These are phyloP conservation scores for Adelges cooleyi DNA, from an alignment of 1,140 invertebrate genomes.

Conservation along the genomic window DNA sequence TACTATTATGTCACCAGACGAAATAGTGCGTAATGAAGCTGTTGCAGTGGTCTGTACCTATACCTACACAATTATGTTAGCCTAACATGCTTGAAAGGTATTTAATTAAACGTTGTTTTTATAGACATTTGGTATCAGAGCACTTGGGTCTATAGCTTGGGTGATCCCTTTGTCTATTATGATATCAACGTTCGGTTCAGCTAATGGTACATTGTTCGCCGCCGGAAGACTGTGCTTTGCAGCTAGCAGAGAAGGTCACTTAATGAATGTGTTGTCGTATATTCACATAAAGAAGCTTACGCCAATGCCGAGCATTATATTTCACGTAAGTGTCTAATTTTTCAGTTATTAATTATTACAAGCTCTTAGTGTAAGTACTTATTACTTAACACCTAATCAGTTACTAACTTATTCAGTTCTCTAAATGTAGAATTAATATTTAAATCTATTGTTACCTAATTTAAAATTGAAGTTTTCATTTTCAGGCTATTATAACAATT, in stretches of 20 bases:
- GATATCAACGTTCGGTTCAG: slow-evolving; percentile 91
- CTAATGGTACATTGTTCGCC: slow-evolving; percentile 89
- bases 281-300: slow-evolving; percentile 83
- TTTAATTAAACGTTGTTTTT: slow-evolving; percentile 30
- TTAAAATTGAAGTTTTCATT: too few relatives aligned
- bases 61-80: neutral
- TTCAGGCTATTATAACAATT: slow-evolving; percentile 57
- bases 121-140: slow-evolving; percentile 69
- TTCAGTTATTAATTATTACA: too few relatives aligned
- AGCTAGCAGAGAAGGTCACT: slow-evolving; percentile 85
- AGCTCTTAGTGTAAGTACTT: neutral
- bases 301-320: slow-evolving; percentile 89
- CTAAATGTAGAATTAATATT: too few relatives aligned
- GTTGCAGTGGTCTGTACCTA: slow-evolving; percentile 73
- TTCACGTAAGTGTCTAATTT: slow-evolving; percentile 88
- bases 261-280: slow-evolving; percentile 84
- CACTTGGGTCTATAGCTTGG: slow-evolving; percentile 77
- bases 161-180: slow-evolving; percentile 90
- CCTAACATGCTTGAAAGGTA: neutral
- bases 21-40: slow-evolving; percentile 90
- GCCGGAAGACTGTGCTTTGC: slow-evolving; percentile 85
- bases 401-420: neutral
- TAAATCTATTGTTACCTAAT: too few relatives aligned
- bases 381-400: neutral
- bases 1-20: slow-evolving; percentile 85